Evolutionary conservation across 2,113 vertebrate genomes (phyloP), one percentile per base, ranked within the genome.

Genomic region (Oncorhynchus tshawytscha): DNA sequence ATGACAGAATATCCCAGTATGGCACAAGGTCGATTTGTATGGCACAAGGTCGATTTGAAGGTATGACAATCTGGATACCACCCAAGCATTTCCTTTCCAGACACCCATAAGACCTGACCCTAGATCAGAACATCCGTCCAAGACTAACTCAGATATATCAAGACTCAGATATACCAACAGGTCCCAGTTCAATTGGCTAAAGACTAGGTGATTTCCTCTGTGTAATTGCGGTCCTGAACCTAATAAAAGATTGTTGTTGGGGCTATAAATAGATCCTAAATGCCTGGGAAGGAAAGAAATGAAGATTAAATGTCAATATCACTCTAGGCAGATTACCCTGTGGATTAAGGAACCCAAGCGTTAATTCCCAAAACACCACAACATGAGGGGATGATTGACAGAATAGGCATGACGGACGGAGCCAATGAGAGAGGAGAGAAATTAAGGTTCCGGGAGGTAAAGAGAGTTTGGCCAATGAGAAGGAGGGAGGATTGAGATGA

Each of bases 271-370:
- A 65, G 20, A 68, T 57, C 24, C 24, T 16, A 79, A 62, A 74
- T 27, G 49, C 20, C 45, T 67, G 65, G 4, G 39, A 49, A 11
- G 54, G 15, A 34, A 29, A 76, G n/a, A 78, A 72, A 75, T 39
- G 27, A 80, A 76, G 75, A 82, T 82, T 76, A 77, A 48, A 66
- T 77, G 70, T 34, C 57, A 82, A 70, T 71, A 71, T 78, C 76
- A 83, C 81, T 83, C 73, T 69, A 22, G 62, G 27, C 67, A 74
- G 75, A 82, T 81, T 82, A 81, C 22, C 57, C 31, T 18, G 39
- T 3, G 71, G 78, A 75, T 78, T 75, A 64, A 39, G 66, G 62
- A 82, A 57, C 45, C n/a, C 59, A 70, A 31, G 51, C 39, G 45
- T 57, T 71, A 18, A 77, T 62, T 71, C 51, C 51, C 48, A 65